Conservation (phyloP, 2,888 invertebrate species). For the Acholoe squamosa region DNA sequence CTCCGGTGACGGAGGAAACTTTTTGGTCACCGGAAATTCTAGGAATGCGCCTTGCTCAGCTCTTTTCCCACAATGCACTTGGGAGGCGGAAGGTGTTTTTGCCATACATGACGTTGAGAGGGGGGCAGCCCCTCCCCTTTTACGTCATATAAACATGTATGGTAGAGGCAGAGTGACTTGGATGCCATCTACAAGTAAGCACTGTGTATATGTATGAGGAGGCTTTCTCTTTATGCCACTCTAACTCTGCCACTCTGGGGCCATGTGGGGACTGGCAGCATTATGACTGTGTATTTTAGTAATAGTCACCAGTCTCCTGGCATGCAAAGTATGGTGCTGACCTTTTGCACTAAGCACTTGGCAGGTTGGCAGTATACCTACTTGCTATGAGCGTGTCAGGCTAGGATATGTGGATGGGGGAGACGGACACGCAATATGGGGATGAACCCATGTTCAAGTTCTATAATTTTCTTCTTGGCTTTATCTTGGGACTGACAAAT, state of each 20-base stretch:
- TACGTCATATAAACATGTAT: slow-evolving; percentile 27
- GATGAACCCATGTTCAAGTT: too few relatives aligned
- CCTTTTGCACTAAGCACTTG: neutral
- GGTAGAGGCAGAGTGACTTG: neutral
- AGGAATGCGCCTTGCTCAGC: slow-evolving; percentile 18
- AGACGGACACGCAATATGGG: too few relatives aligned
- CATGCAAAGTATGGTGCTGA: slow-evolving; percentile 13
- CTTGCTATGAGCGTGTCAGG: neutral
- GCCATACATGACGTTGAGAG: neutral
- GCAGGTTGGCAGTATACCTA: neutral
- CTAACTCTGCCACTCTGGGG: neutral
- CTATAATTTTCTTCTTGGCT: too few relatives aligned
- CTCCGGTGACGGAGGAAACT: slow-evolving; percentile 6
- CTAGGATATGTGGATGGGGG: neutral
- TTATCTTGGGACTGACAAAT: too few relatives aligned
- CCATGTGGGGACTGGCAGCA: neutral
- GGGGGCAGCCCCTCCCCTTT: neutral
- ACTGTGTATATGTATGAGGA: neutral
- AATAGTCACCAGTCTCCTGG: slow-evolving; percentile 1
- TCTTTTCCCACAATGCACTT: neutral
- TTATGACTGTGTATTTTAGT: slow-evolving; percentile 19
- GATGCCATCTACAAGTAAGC: neutral
- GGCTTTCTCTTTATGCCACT: neutral
- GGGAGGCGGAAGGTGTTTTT: neutral
- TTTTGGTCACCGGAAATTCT: neutral